A percentile compares a stretch with the other conserved stretches of the same genome.
Conservation (phyloP, 2,888 invertebrate species). For the Cinara cedri region DNA sequence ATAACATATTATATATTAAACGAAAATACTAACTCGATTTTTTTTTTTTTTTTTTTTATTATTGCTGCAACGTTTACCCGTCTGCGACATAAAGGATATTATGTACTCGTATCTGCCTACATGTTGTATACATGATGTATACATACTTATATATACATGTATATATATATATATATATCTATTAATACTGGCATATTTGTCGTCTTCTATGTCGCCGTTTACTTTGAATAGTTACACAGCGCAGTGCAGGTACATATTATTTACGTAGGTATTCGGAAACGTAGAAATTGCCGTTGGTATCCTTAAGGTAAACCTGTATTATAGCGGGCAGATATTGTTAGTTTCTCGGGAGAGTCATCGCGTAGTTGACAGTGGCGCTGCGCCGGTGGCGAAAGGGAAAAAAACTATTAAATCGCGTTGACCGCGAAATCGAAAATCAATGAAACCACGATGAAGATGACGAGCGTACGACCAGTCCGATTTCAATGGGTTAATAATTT, state of each 20-base stretch:
- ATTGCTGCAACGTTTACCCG: not conserved
- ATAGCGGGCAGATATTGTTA: slow-evolving; percentile 30
- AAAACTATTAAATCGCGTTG: not conserved
- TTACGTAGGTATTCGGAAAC: slow-evolving; percentile 12
- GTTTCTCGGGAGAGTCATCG: not conserved
- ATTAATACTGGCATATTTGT: slow-evolving; percentile 15
- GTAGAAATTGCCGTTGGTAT: not conserved
- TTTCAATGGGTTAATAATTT: no score
- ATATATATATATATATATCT: no score
- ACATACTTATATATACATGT: no score
- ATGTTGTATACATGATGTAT: no score
- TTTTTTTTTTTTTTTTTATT: not conserved
- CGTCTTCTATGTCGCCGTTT: not conserved
- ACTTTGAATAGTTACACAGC: not conserved
- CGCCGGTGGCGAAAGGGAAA: not conserved
- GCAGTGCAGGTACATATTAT: no score
- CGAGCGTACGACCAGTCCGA: no score
- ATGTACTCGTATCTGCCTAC: no score
- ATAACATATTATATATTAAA: slow-evolving; percentile 27
- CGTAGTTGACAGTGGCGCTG: not conserved
- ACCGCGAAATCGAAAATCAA: slow-evolving; percentile 13
- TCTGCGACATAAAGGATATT: not conserved
- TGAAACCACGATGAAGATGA: not conserved
- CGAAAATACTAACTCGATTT: slow-evolving; percentile 9
- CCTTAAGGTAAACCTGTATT: not conserved